Evolutionary conservation across 2,888 invertebrate species (phyloP).

Genomic region (Dicranocentrus wangi): DNA sequence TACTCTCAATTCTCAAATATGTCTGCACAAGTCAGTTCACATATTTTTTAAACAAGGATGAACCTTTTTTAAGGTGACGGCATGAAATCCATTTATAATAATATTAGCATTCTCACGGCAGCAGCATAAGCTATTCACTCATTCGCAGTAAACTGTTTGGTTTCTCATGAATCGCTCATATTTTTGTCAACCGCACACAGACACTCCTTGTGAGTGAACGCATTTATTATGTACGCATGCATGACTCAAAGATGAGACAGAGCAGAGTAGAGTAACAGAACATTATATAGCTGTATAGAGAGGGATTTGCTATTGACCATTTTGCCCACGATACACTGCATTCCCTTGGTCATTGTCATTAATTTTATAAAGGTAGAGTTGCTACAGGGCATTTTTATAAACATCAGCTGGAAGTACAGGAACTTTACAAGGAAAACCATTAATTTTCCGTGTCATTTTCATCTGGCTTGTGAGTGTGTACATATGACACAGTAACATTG

Average conservation of each 20-base stretch:
- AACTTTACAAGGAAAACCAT: constrained; percentile 2
- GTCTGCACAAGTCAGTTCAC: no score
- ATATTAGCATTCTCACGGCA: constrained; percentile 10
- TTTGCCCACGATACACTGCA: no score
- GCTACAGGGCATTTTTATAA: no score
- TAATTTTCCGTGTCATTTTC: neutral
- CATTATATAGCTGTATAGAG: no score
- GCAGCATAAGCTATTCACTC: neutral
- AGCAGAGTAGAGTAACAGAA: no score
- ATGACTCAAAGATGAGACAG: neutral
- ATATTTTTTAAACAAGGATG: no score
- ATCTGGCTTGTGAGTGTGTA: neutral
- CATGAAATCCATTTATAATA: constrained; percentile 19
- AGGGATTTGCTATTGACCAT: no score
- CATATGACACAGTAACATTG: neutral
- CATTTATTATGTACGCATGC: constrained; percentile 4
- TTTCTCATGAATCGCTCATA: constrained; percentile 68
- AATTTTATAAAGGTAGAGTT: constrained; percentile 35
- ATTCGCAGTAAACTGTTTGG: constrained; percentile 57
- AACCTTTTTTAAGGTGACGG: constrained; percentile 10
- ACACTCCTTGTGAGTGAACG: constrained; percentile 14
- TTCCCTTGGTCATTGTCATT: constrained; percentile 33
- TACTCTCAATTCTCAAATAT: neutral
- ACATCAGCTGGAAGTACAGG: constrained; percentile 12
- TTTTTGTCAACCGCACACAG: constrained; percentile 63